These are phyloP conservation scores for Cerastis rubricosa DNA, from an alignment of 2,888 invertebrate genomes.

Conservation along the genomic window DNA sequence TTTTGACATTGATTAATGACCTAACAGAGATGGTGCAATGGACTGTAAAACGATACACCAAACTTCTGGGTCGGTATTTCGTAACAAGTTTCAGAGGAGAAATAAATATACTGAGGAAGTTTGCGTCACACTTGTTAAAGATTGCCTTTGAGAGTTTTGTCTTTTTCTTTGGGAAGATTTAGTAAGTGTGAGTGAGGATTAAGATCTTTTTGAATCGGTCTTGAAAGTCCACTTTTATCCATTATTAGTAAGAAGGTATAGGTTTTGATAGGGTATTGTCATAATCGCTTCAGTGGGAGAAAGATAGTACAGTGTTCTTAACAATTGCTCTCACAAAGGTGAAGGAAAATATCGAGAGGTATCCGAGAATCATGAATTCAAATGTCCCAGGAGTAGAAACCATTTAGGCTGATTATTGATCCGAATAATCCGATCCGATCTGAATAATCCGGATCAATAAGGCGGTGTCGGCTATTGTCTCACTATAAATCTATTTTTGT, in stretches of 20 bases:
- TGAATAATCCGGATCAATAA: too few relatives aligned
- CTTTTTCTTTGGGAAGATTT: neutral
- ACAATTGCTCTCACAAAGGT: neutral
- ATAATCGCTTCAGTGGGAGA: too few relatives aligned
- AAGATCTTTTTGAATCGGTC: neutral
- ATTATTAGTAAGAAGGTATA: too few relatives aligned
- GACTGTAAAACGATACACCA: constrained; percentile 58
- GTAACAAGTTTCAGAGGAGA: constrained; percentile 41
- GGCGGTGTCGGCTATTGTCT: neutral
- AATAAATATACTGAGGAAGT: constrained; percentile 30
- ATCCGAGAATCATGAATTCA: neutral
- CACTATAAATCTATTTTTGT: neutral
- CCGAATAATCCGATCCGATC: too few relatives aligned
- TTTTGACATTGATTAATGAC: constrained; percentile 64
- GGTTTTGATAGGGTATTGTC: too few relatives aligned
- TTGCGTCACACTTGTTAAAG: constrained; percentile 28
- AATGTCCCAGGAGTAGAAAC: too few relatives aligned
- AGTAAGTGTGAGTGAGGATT: neutral
- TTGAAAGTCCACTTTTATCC: neutral
- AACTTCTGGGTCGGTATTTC: constrained; percentile 53
- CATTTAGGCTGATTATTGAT: too few relatives aligned
- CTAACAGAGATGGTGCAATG: constrained; percentile 57
- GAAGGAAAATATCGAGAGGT: neutral
- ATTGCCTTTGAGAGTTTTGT: constrained; percentile 2
- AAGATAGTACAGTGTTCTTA: too few relatives aligned